Percentiles rank a stretch among this genome's conserved stretches.
These are phyloP conservation scores for Chaunax sp. DNA, from an alignment of 2,797 vertebrate species.

Conservation along the genomic window DNA sequence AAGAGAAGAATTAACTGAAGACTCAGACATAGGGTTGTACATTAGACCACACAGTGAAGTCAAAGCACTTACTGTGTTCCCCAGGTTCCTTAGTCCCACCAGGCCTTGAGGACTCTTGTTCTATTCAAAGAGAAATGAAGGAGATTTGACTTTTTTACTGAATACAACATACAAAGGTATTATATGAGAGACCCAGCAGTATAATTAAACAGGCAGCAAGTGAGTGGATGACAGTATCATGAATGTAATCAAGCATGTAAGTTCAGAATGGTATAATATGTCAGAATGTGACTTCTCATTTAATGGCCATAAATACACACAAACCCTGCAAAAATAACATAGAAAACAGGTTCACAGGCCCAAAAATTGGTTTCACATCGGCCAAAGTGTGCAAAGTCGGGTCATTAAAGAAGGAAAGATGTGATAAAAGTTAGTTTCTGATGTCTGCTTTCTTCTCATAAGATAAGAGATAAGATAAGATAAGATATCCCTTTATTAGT, in stretches of 20 bases:
- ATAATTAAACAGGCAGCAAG: neutral
- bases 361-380: no score
- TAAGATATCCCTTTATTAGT: no score
- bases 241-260: neutral
- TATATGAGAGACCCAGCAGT: neutral
- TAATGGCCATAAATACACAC: neutral
- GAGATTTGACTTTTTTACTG: neutral
- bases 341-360: no score
- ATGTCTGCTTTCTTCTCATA: neutral
- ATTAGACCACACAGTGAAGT: neutral
- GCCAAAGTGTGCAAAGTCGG: neutral
- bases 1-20: neutral
- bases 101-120: slow-evolving; percentile 93
- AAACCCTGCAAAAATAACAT: neutral
- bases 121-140: slow-evolving; percentile 76
- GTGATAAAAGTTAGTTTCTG: no score
- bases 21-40: neutral
- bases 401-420: neutral
- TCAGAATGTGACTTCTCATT: no score
- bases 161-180: neutral
- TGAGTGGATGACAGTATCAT: neutral
- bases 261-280: neutral
- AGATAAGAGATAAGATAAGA: no score
- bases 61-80: slow-evolving; percentile 91
- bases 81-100: slow-evolving; percentile 94